phyloP scores from a whole-genome alignment of 2,888 invertebrate genomes.

The Hyposoter didymator region DNA sequence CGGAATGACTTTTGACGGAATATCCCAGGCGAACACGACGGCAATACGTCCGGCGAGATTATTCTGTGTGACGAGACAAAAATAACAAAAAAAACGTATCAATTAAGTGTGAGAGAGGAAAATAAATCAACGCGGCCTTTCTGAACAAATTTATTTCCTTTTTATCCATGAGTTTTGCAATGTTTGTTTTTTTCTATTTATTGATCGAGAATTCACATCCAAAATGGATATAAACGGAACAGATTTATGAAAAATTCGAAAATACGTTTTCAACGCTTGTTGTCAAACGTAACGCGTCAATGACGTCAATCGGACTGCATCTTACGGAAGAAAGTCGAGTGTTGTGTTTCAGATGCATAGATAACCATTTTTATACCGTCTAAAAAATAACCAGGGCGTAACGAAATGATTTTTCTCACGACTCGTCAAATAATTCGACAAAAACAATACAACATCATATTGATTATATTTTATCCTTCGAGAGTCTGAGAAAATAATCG shows the following conservation, averaged over 20 bases:
- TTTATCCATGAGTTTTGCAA: not conserved
- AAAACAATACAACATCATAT: too few species aligned
- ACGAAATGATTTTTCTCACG: not conserved
- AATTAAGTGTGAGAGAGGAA: not conserved
- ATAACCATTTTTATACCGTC: not conserved
- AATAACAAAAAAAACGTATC: slow-evolving; percentile 14
- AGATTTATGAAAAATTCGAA: not conserved
- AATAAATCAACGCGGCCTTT: slow-evolving; percentile 12
- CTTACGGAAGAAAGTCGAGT: slow-evolving; percentile 33
- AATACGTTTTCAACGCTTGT: slow-evolving; percentile 15
- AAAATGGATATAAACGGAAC: not conserved
- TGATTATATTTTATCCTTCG: not conserved
- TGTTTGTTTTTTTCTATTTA: not conserved
- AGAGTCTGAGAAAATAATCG: not conserved
- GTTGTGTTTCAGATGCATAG: not conserved
- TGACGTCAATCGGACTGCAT: slow-evolving; percentile 32
- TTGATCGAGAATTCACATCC: not conserved
- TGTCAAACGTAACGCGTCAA: slow-evolving; percentile 10
- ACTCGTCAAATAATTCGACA: not conserved
- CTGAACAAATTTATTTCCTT: not conserved
- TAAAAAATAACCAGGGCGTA: not conserved
- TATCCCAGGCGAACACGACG: slow-evolving; percentile 87
- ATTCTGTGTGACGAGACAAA: slow-evolving; percentile 83
- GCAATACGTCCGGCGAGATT: slow-evolving; percentile 87
- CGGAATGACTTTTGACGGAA: slow-evolving; percentile 86